These are phyloP conservation scores for Thinocorus orbignyianus DNA, from an alignment of 2,113 vertebrate species.

Conservation along the genomic window DNA sequence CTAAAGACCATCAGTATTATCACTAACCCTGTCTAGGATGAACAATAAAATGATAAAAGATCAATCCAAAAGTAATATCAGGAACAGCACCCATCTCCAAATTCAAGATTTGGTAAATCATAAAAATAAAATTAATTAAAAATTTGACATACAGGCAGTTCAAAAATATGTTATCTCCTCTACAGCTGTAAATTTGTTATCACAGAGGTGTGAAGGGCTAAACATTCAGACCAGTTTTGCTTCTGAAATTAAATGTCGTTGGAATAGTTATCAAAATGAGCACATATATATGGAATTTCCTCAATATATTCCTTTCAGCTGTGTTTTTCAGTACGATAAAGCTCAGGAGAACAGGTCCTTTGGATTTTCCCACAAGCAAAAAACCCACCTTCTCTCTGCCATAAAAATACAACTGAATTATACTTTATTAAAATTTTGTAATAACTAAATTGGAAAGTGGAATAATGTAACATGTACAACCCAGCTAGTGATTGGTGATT, in stretches of 20 bases:
- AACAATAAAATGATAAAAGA: neutral
- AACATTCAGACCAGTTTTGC: neutral
- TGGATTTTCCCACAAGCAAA: neutral
- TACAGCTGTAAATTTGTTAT: neutral
- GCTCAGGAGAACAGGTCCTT: neutral
- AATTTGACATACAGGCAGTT: neutral
- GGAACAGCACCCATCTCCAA: neutral
- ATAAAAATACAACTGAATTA: neutral
- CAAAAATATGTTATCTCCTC: neutral
- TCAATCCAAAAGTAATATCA: neutral
- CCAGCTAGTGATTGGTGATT: neutral
- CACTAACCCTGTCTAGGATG: neutral
- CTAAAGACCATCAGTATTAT: neutral
- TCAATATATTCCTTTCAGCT: neutral
- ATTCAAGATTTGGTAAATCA: neutral
- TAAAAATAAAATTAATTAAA: neutral
- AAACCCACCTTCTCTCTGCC: neutral
- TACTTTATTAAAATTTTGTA: neutral
- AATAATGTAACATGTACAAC: neutral
- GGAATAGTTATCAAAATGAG: neutral
- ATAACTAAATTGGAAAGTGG: neutral
- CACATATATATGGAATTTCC: neutral
- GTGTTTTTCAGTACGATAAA: neutral
- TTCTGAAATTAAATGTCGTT: neutral
- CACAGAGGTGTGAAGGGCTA: neutral